Percentiles rank a stretch among this genome's conserved stretches.
phyloP scores from a whole-genome alignment of 2,113 vertebrate genomes.

The Neomonachus schauinslandi region DNA sequence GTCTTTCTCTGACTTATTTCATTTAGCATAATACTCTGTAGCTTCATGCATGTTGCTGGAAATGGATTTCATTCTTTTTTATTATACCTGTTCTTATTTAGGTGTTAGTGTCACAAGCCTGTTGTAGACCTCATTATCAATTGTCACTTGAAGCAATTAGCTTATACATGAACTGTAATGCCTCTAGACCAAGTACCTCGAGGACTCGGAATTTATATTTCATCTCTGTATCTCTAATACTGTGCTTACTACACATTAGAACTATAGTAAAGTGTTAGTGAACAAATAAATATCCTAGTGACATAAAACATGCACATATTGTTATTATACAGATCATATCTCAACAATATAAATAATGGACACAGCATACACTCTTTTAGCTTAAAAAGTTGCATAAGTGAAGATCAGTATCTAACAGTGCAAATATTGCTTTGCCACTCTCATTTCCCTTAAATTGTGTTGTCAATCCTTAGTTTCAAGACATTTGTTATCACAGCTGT shows the following conservation, averaged over 20 bases:
- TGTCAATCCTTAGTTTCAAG: slow-evolving; percentile 43
- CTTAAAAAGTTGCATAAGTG: slow-evolving; percentile 17
- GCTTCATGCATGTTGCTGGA: not conserved
- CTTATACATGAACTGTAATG: not conserved
- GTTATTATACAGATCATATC: not conserved
- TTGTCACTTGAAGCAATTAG: not conserved
- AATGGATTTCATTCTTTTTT: not conserved
- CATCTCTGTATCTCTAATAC: not conserved
- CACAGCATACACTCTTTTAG: not conserved
- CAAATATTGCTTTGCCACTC: not conserved
- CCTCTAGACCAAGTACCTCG: not conserved
- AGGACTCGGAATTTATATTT: not conserved
- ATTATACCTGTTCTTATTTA: not conserved
- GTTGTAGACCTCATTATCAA: slow-evolving; percentile 9
- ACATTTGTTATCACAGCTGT: not conserved
- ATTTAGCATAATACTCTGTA: not conserved
- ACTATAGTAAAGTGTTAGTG: not conserved
- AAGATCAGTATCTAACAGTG: not conserved
- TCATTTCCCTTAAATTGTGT: slow-evolving; percentile 18
- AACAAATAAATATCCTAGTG: not conserved
- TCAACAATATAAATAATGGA: not conserved
- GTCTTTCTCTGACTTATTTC: not conserved
- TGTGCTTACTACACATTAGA: not conserved
- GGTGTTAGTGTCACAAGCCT: not conserved
- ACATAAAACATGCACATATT: not conserved